Evolutionary conservation across 2,888 invertebrate genomes (phyloP).

Genomic region (Platycnemis pennipes): DNA sequence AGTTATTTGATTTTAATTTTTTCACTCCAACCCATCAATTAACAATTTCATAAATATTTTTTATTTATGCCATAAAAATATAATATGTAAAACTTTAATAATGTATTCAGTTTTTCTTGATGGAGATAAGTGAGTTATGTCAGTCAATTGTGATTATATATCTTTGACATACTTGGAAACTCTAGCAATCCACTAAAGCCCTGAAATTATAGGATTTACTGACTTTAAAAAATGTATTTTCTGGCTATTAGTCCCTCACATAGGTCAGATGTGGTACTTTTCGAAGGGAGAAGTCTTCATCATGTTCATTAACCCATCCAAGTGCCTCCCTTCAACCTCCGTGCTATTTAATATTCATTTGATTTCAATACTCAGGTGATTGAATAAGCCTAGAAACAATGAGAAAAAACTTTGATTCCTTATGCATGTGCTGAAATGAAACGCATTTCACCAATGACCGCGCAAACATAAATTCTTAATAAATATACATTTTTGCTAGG

Average conservation of each 20-base stretch:
- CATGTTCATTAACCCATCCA: background rate
- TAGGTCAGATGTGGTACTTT: background rate
- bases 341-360: conserved; percentile 9
- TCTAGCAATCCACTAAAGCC: background rate
- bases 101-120: background rate
- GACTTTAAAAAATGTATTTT: background rate
- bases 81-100: background rate
- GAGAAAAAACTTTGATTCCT: background rate
- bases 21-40: background rate
- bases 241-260: background rate
- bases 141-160: background rate
- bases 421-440: conserved; percentile 29
- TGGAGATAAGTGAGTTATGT: background rate
- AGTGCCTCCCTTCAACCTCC: background rate
- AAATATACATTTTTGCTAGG: conserved; percentile 39
- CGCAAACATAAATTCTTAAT: conserved; percentile 13
- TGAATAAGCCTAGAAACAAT: conserved; percentile 41
- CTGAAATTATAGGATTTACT: background rate
- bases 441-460: conserved; percentile 17
- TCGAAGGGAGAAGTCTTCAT: background rate
- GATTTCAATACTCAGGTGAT: background rate
- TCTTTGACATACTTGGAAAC: background rate
- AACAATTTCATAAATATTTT: background rate
- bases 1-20: background rate
- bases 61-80: conserved; percentile 4